Evolutionary conservation across 2,888 invertebrate species (phyloP).

Genomic region (Epistrophe eligans): DNA sequence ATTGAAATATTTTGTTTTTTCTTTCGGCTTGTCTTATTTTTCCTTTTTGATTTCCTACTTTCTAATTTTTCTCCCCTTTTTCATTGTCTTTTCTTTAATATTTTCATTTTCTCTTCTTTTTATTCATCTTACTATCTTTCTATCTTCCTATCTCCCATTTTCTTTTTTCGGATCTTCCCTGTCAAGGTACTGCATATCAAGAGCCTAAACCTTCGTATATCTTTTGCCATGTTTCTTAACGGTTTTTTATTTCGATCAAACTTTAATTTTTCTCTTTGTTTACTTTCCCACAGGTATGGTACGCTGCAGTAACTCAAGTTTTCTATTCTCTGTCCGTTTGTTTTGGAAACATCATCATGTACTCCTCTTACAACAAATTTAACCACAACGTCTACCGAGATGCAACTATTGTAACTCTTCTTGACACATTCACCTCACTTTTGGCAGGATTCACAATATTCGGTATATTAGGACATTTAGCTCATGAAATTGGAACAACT

Average conservation of each 20-base stretch:
- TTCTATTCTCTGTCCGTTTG: slow-evolving; percentile 88
- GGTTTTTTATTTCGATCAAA: not conserved
- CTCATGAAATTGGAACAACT: slow-evolving; percentile 84
- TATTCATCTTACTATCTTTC: not conserved
- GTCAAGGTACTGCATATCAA: too few relatives aligned
- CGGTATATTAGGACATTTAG: slow-evolving; percentile 86
- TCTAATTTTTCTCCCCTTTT: too few relatives aligned
- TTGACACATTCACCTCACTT: slow-evolving; percentile 86
- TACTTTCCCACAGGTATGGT: slow-evolving; percentile 85
- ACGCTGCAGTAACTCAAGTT: slow-evolving; percentile 87
- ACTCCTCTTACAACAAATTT: slow-evolving; percentile 87
- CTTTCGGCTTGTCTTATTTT: not conserved
- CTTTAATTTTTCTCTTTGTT: not conserved
- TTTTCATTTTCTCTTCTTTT: not conserved
- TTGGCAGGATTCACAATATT: slow-evolving; percentile 86
- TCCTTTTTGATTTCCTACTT: not conserved
- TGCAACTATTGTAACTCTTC: slow-evolving; percentile 85
- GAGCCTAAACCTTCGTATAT: too few relatives aligned
- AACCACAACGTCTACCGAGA: slow-evolving; percentile 86
- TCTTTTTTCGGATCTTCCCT: not conserved
- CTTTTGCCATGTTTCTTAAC: too few relatives aligned
- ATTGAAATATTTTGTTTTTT: not conserved
- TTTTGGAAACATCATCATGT: slow-evolving; percentile 87
- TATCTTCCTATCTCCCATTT: not conserved
- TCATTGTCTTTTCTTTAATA: not conserved